Evolutionary conservation across 1,140 invertebrate genomes (phyloP), one percentile per base, ranked within the genome.

Genomic region (Formica selysi): DNA sequence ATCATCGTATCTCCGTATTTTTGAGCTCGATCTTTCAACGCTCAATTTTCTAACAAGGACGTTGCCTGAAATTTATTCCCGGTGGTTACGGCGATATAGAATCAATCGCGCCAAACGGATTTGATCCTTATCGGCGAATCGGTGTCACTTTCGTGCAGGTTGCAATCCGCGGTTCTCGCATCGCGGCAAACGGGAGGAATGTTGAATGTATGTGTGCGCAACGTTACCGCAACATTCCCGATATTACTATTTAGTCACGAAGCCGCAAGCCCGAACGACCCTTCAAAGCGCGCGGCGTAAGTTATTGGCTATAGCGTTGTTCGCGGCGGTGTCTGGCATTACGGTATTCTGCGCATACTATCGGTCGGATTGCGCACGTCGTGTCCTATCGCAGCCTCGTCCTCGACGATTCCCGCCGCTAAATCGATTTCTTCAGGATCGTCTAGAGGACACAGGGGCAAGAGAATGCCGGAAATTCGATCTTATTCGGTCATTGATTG

Each of bases 191-290:
- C 44, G 61, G 4, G 19, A 6, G 26, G 51, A 76, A 32, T 22
- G 61, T 54, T 10, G n/a, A 48, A 65, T 19, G 48, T 19, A 51
- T 51, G 44, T 48, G 44, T 48, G 13, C 62, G 74, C 4, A 26
- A 38, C 26, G 32, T 26, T 57, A 38, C 29, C 26, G 84, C 76
- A 88, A 80, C 78, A 86, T 89, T 90, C 76, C 84, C 87, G 87
- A 93, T 92, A 93, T 92, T 91, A 92, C 92, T 90, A 87, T 90
- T 93, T 93, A 92, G 89, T 91, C 90, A 76, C 90, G 85, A 90
- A 89, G 76, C 92, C 90, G 73, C 91, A 91, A 89, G 86, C 89
- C 74, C 79, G 74, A 44, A 80, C 81, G 71, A 90, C 41, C 80
- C 88, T 88, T 92, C 92, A 92, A 92, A 92, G 92, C 86, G 92